Evolutionary conservation across 2,888 invertebrate species (phyloP), one percentile per base, ranked within the genome.

Genomic region (Agrotis ipsilon): DNA sequence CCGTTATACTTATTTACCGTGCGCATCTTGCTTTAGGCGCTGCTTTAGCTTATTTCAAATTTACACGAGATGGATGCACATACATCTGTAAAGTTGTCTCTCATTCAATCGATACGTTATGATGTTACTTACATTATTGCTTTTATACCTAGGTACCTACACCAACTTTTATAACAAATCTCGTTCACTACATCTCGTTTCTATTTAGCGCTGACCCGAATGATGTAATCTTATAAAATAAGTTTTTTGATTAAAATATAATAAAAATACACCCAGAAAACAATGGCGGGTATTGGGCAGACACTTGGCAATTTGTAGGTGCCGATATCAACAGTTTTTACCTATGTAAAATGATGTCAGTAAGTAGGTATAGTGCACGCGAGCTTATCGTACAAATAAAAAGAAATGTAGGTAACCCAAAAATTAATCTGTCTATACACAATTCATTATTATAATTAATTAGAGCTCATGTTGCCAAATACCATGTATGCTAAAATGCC

Each of bases 1-100:
- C 96, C 96, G 96, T 96, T 96, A 95, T 88, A 92, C 94, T 94
- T 94, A 94, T 96, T 95, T 94, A 94, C 95, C 92, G 94, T 92
- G 95, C 92, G 92, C 95, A 95, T 94, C 95, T 94, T 88, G 92
- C 93, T 91, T 92, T 92, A 89, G 93, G 92, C 92, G 90, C 90
- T 92, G 88, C 86, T 88, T 89, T 90, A 84, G 89, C 91, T 92
- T 94, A 93, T 92, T 92, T 93, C 91, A 91, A 89, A 89, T 78
- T 71, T 79, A 76, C 65, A 82, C 82, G 68, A 78, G 75, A 78
- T 81, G 58, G 72, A 79, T 81, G 78, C 81, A 82, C 75, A 72
- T 64, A 62, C 55, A 61, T 58, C 52, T 43, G 57, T 57, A 43
- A 58, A 51, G 21, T 59, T 58, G 27, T 55, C 67, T 43, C 67